Evolutionary conservation across 2,797 vertebrate species (phyloP), one percentile per base, ranked within the genome.

Genomic region (Kryptopterus vitreolus): DNA sequence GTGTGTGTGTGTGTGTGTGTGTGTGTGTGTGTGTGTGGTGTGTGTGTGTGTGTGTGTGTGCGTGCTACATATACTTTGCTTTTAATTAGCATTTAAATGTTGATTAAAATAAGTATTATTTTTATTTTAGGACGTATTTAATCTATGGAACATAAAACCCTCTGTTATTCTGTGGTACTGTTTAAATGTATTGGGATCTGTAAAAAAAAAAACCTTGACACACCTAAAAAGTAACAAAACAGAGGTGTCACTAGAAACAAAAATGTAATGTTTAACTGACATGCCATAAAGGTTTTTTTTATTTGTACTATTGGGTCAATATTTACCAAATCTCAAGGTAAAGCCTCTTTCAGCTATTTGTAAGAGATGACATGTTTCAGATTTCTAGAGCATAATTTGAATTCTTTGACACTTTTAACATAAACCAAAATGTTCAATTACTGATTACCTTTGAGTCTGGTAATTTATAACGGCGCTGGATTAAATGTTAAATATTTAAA

Each of bases 201-300:
- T 73, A 69, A 80, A 83, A 59, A 73, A 68, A 69, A 80, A 83
- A 59, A 73, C n/a, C 75, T 75, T 24, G 20, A 20, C 75, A 70
- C 53, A 78, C 75, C 29, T 31, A 15, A 20, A 9, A 58, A 4
- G n/a, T 31, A 18, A 29, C 8, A 75, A 22, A 18, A 46, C 31
- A 22, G 13, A 15, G 22, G 0, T 3, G n/a, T 9, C 46, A 33
- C 12, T 52, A 18, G 3, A 31, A 58, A n/a, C n/a, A n/a, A 8
- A 38, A 24, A 26, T 63, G 13, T 79, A 82, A 80, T 74, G 53
- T 82, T 80, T 85, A 70, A 80, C 83, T 38, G 52, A 2, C 3
- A 29, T 24, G 33, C 5, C 7, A 48, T 80, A 80, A 75, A 75
- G 33, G 38, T 43, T 43, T 9, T 43, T 9, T 43, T 43, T 43